Evolutionary conservation across 2,113 vertebrate species (phyloP), one percentile per base, ranked within the genome.

Genomic region (Archocentrus centrarchus): DNA sequence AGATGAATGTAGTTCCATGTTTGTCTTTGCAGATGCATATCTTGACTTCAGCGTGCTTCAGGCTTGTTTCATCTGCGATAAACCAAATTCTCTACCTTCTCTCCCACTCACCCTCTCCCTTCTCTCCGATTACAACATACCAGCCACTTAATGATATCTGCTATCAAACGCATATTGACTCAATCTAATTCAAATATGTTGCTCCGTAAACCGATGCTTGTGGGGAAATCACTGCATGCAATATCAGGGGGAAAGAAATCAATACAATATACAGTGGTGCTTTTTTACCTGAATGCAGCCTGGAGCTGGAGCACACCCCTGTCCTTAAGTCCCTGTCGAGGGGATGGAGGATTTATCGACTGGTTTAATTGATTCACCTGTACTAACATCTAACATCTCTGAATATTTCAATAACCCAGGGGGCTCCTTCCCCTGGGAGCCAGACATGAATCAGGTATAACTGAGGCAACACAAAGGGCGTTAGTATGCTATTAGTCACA

Each of bases 371-470:
- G 88, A 95, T 93, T 91, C 84, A 94, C 87, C 90, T 93, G 88
- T 63, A 66, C 86, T 60, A 91, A 93, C 89, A 91, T 92, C 82
- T 75, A 85, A 86, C 70, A 20, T 84, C 76, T 87, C 37, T 18
- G 91, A 90, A 93, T 89, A 89, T 93, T 93, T 92, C 90, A 92
- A 47, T 92, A 92, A 90, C 89, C 88, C 13, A 44, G 87, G 86
- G 80, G 59, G 70, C 66, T 63, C 53, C 80, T 50, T 89, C 86
- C 87, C 82, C 77, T 75, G 81, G 86, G 91, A 94, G 85, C 75
- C 86, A 88, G 80, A 88, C 91, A 92, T 93, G 91, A 94, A 92
- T 94, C 92, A 94, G 91, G 92, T 87, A 79, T 84, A 89, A 93
- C 85, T 80, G 83, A 87, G 75, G 77, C 88, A 88, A 88, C 89